Evolutionary conservation across 1,140 invertebrate species (phyloP).

Genomic region (Bombus vancouverensis): DNA sequence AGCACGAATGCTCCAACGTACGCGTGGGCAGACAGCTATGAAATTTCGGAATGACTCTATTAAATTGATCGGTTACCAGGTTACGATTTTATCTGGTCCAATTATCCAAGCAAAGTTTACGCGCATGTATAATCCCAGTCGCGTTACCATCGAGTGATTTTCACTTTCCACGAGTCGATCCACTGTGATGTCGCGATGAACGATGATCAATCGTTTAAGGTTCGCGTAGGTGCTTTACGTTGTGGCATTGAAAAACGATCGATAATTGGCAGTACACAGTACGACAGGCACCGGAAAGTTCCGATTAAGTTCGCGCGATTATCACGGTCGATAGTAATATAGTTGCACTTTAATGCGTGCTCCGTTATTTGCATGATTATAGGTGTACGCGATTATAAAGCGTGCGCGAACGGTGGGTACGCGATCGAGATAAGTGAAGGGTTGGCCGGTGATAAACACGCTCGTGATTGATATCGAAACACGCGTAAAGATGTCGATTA

Average conservation of each 20-base stretch:
- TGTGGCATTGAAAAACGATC: slow-evolving; percentile 34
- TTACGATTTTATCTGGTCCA: neutral
- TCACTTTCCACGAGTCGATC: slow-evolving; percentile 34
- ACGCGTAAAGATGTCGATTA: slow-evolving; percentile 55
- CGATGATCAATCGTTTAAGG: slow-evolving; percentile 20
- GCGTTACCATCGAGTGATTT: slow-evolving; percentile 33
- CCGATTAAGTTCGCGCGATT: slow-evolving; percentile 46
- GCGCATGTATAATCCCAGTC: neutral
- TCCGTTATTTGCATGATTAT: slow-evolving; percentile 64
- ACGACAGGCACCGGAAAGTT: neutral
- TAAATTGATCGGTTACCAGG: neutral
- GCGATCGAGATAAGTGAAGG: slow-evolving; percentile 53
- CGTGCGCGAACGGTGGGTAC: slow-evolving; percentile 14
- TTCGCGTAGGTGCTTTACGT: neutral
- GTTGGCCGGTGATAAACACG: slow-evolving; percentile 48
- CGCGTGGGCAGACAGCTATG: neutral
- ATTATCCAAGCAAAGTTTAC: slow-evolving; percentile 13
- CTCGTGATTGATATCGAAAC: slow-evolving; percentile 51
- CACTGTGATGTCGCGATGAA: slow-evolving; percentile 3
- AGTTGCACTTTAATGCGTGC: slow-evolving; percentile 44
- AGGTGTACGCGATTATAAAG: slow-evolving; percentile 52
- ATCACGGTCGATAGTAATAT: slow-evolving; percentile 26
- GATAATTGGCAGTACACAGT: slow-evolving; percentile 14
- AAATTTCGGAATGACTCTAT: slow-evolving; percentile 36
- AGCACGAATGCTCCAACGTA: neutral